phyloP scores from a whole-genome alignment of 2,888 invertebrate genomes.

The Atherix ibis region DNA sequence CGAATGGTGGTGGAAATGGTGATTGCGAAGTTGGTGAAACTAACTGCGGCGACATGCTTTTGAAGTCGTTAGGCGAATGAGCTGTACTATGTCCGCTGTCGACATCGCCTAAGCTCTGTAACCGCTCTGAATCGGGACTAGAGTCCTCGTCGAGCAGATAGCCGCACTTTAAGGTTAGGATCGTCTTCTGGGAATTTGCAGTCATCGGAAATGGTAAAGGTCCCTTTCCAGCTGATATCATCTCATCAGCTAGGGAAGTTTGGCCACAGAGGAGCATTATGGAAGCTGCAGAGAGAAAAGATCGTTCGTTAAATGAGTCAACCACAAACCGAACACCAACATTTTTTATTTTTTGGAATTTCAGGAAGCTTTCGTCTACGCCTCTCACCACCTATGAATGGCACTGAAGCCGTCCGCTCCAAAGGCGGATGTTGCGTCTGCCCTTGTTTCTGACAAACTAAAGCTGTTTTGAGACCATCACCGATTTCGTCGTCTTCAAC shows the following conservation, averaged over 20 bases:
- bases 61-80: constrained; percentile 79
- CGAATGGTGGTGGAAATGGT: constrained; percentile 47
- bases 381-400: constrained; percentile 35
- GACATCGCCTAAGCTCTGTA: constrained; percentile 56
- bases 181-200: constrained; percentile 35
- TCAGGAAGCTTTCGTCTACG: constrained; percentile 73
- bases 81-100: constrained; percentile 87
- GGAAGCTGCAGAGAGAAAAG: constrained; percentile 34
- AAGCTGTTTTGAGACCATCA: constrained; percentile 26
- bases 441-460: constrained; percentile 7
- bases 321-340: constrained; percentile 37
- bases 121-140: constrained; percentile 71
- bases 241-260: constrained; percentile 35
- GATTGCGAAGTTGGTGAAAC: constrained; percentile 48
- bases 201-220: no score
- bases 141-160: constrained; percentile 66
- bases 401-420: constrained; percentile 12
- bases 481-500: constrained; percentile 34
- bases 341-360: constrained; percentile 77
- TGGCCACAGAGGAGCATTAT: constrained; percentile 43
- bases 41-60: constrained; percentile 59
- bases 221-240: constrained; percentile 16
- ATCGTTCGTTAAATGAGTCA: constrained; percentile 3
- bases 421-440: constrained; percentile 2
- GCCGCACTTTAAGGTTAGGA: constrained; percentile 56